These are phyloP conservation scores for Gnatocerus cornutus DNA, from an alignment of 2,888 invertebrate species.

Conservation along the genomic window DNA sequence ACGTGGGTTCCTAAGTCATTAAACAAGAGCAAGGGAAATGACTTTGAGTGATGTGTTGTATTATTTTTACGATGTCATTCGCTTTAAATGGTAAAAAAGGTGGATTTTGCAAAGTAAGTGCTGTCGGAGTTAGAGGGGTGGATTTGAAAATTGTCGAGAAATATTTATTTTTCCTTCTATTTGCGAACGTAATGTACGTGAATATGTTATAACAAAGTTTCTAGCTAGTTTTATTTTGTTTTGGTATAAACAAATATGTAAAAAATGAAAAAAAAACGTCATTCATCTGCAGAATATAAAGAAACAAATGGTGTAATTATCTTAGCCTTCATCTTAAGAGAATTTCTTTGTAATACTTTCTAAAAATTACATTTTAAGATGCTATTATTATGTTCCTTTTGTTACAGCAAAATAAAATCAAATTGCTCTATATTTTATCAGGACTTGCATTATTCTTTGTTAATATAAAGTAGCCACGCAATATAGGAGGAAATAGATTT, in stretches of 20 bases:
- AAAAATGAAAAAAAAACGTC: too few species aligned
- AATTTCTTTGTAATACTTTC: neutral
- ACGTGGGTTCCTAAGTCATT: neutral
- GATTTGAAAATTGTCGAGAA: neutral
- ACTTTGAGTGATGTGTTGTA: constrained; percentile 2
- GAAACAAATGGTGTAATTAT: neutral
- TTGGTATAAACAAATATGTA: too few species aligned
- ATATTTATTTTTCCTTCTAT: neutral
- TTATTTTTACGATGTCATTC: constrained; percentile 2
- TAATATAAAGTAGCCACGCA: neutral
- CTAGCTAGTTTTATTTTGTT: too few species aligned
- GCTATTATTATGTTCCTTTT: neutral
- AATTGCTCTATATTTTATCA: constrained; percentile 1
- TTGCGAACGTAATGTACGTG: too few species aligned
- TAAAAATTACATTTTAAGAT: neutral
- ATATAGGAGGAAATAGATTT: neutral
- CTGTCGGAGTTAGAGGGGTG: neutral
- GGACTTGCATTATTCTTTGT: neutral
- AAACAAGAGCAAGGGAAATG: neutral
- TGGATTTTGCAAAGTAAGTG: neutral
- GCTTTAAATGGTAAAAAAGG: neutral
- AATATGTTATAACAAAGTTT: too few species aligned
- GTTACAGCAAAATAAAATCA: neutral
- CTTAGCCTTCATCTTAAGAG: neutral
- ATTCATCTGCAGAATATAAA: too few species aligned